phyloP scores from a whole-genome alignment of 2,888 invertebrate genomes.

The Drosophila merina region DNA sequence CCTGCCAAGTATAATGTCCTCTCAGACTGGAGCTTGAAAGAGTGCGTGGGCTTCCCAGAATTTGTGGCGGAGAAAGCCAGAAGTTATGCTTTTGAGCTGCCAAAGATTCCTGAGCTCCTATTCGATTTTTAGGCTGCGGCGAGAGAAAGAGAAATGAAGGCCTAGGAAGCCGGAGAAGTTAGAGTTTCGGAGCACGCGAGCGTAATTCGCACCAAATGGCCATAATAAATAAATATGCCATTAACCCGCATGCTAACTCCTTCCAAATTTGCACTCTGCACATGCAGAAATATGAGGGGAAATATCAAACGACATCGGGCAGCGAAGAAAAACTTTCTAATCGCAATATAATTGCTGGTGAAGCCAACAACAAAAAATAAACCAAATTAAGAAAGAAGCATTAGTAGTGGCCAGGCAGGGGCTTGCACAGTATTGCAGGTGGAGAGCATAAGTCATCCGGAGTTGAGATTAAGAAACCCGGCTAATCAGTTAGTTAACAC shows the following conservation, averaged over 20 bases:
- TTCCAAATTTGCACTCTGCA: slow-evolving; percentile 9
- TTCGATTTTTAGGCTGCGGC: background rate
- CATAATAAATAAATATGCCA: slow-evolving; percentile 72
- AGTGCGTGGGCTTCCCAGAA: slow-evolving; percentile 2
- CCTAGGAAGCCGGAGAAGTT: background rate
- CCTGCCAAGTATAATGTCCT: background rate
- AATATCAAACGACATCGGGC: slow-evolving; percentile 56
- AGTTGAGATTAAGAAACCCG: slow-evolving; percentile 22
- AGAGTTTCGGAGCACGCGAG: slow-evolving; percentile 21
- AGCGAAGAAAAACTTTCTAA: slow-evolving; percentile 76
- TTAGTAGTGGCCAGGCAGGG: slow-evolving; percentile 32
- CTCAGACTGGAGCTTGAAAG: background rate
- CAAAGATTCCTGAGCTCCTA: background rate
- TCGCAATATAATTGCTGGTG: slow-evolving; percentile 75
- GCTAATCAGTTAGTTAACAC: slow-evolving; percentile 53
- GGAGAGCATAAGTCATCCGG: slow-evolving; percentile 28
- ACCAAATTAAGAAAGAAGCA: slow-evolving; percentile 45
- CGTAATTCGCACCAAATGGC: slow-evolving; percentile 53
- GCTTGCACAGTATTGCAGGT: slow-evolving; percentile 27
- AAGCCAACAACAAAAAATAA: slow-evolving; percentile 9
- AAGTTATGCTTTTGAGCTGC: background rate
- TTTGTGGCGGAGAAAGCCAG: slow-evolving; percentile 4
- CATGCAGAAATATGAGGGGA: slow-evolving; percentile 40
- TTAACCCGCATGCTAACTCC: slow-evolving; percentile 50
- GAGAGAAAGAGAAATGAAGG: background rate